A percentile compares a stretch with the other conserved stretches of the same genome.
Evolutionary conservation across 2,888 invertebrate genomes (phyloP).

Genomic region (Diloba caeruleocephala): DNA sequence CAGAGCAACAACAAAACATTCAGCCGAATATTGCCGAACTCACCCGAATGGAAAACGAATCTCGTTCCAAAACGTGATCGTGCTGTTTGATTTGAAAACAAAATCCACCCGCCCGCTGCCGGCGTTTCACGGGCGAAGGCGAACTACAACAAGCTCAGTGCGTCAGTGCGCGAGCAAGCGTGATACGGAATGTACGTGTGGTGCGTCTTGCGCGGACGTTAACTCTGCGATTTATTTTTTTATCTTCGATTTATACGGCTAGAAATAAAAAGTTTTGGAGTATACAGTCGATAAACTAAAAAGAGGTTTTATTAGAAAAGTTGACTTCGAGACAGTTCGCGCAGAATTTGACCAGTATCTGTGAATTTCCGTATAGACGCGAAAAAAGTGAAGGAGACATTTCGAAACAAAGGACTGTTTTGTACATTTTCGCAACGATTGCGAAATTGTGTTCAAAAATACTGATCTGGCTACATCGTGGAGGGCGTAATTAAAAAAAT

Average conservation of each 20-base stretch:
- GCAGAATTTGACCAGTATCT: constrained; percentile 84
- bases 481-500: constrained; percentile 72
- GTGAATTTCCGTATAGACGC: constrained; percentile 89
- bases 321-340: constrained; percentile 83
- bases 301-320: constrained; percentile 77
- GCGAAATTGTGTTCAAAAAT: constrained; percentile 89
- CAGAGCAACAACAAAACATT: constrained; percentile 72
- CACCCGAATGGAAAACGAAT: constrained; percentile 79
- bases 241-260: constrained; percentile 84
- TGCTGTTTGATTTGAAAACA: constrained; percentile 86
- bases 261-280: constrained; percentile 83
- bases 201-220: constrained; percentile 89
- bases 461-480: constrained; percentile 75
- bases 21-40: constrained; percentile 72
- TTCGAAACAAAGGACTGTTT: constrained; percentile 89
- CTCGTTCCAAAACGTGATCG: constrained; percentile 85
- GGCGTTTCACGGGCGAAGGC: constrained; percentile 61
- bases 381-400: constrained; percentile 81
- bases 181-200: constrained; percentile 89
- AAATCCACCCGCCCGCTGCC: constrained; percentile 73
- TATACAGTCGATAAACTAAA: constrained; percentile 80
- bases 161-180: constrained; percentile 90
- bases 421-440: constrained; percentile 88
- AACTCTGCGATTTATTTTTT: constrained; percentile 85
- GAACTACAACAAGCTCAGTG: constrained; percentile 77